A percentile compares a stretch with the other conserved stretches of the same genome.
phyloP scores from a whole-genome alignment of 2,113 vertebrate species.

The Nerophis ophidion region DNA sequence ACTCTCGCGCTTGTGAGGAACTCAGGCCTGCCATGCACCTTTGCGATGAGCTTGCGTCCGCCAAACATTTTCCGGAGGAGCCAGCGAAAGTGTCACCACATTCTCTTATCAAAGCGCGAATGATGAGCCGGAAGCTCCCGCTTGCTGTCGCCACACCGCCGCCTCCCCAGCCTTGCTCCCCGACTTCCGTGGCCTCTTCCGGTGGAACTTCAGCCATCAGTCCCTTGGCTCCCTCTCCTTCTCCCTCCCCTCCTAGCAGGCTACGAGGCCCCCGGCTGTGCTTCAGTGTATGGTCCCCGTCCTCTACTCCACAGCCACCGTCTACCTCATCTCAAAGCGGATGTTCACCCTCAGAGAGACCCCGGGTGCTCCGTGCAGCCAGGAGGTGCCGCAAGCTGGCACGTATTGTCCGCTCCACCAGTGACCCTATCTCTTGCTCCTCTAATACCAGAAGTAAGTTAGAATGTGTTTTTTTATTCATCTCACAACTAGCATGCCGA shows the following conservation, averaged over 20 bases:
- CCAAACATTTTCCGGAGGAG: conserved; percentile 63
- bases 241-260: conserved; percentile 57
- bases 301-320: conserved; percentile 55
- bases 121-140: conserved; percentile 61
- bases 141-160: conserved; percentile 55
- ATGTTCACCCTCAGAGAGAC: conserved; percentile 42
- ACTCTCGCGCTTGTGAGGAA: conserved; percentile 48
- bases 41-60: conserved; percentile 63
- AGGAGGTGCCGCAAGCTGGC: conserved; percentile 61
- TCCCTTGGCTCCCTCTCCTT: conserved; percentile 54
- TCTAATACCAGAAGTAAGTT: conserved; percentile 77
- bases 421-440: conserved; percentile 82
- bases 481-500: too few species aligned
- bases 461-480: background rate
- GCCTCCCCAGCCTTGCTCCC: conserved; percentile 64
- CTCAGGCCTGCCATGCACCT: conserved; percentile 52
- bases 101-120: conserved; percentile 60
- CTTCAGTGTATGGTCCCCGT: conserved; percentile 74
- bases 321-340: conserved; percentile 58
- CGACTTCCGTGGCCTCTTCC: conserved; percentile 60
- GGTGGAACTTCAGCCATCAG: conserved; percentile 57
- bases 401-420: conserved; percentile 84
- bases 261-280: conserved; percentile 73
- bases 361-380: conserved; percentile 44
- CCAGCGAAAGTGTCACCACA: conserved; percentile 49